Conservation (phyloP, 1,140 invertebrate species). For the Temnothorax curvispinosus region DNA sequence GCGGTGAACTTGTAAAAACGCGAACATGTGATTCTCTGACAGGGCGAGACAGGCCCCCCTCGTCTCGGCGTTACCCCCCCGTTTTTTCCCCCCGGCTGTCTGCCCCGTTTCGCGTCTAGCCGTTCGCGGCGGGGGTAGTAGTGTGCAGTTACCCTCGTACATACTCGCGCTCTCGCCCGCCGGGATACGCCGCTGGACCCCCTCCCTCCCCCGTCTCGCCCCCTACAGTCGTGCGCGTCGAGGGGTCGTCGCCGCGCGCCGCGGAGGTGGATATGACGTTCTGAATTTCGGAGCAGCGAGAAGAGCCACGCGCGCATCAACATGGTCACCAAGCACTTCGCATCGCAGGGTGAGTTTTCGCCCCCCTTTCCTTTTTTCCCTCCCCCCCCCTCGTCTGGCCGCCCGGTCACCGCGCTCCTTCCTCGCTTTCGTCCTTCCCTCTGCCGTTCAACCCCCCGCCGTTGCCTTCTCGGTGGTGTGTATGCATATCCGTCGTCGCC, state of each 20-base stretch:
- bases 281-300: constrained; percentile 49
- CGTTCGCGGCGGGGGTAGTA: constrained; percentile 54
- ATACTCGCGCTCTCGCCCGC: constrained; percentile 5
- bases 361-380: background rate
- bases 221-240: constrained; percentile 44
- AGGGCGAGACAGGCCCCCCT: constrained; percentile 14
- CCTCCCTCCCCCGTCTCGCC: constrained; percentile 53
- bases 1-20: constrained; percentile 22
- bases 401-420: background rate
- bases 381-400: background rate
- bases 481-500: background rate
- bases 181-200: constrained; percentile 42
- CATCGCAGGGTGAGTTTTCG: constrained; percentile 79
- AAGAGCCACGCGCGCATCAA: constrained; percentile 61
- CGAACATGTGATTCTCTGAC: constrained; percentile 79
- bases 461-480: background rate
- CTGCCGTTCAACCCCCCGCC: background rate
- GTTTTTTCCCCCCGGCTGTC: background rate
- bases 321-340: constrained; percentile 83
- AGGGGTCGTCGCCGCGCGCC: constrained; percentile 37
- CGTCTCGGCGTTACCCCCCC: too few species aligned
- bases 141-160: background rate
- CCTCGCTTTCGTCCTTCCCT: background rate
- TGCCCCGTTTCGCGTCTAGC: background rate
- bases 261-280: constrained; percentile 70